Evolutionary conservation across 2,888 invertebrate genomes (phyloP), one percentile per base, ranked within the genome.

Genomic region (Hypsopygia costalis): DNA sequence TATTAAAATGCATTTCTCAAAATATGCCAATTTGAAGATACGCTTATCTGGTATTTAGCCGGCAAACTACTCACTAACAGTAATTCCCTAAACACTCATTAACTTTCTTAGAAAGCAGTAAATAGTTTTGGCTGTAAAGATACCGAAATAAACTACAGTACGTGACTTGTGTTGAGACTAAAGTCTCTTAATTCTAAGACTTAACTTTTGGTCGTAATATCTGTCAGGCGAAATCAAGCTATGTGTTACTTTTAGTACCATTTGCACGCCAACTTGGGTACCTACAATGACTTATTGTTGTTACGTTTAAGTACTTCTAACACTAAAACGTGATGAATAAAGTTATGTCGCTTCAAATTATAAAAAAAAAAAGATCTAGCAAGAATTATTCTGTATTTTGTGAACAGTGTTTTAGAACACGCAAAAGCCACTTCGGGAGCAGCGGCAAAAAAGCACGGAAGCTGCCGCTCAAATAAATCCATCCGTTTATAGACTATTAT

Each of bases 191-290:
- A 16, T 16, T 16, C 16, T 11, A 11, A 10, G 31, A 31, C 11
- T 31, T 31, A 11, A 31, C 8, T 31, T 31, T 31, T 8, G 31
- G 31, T 11, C 12, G 12, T 12, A 31, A 31, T 31, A 31, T 31
- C 11, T 31, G 31, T 31, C 31, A 31, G 12, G 10, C 11, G 20
- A 30, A 31, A 37, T 22, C 36, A 10, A 11, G 21, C 31, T 22
- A 37, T 37, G 30, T 11, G 21, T 37, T 30, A 37, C 8, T 30
- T 37, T 37, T 37, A 37, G 36, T 37, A n/a, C 31, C 31, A 22
- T 37, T 37, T 31, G 7, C 31, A 11, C 36, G 31, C 21, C 35
- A 21, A 30, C 30, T 37, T 31, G 10, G 36, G 31, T 31, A 31
- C 11, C 11, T 31, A 16, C 16, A 31, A 11, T 12, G 31, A 31